Conservation (phyloP, 1,140 invertebrate species). For the Achroia grisella region DNA sequence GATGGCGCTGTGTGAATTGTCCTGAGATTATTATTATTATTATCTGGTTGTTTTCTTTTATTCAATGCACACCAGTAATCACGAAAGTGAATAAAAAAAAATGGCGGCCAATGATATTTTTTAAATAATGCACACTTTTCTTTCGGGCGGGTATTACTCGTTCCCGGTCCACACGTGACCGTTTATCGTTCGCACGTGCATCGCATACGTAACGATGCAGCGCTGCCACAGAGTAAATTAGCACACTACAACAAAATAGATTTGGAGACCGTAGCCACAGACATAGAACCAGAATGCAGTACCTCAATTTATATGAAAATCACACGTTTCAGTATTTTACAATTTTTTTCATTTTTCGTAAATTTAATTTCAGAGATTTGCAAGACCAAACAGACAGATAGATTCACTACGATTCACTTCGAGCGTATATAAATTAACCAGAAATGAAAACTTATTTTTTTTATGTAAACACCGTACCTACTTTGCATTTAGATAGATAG, state of each 20-base stretch:
- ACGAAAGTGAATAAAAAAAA: background rate
- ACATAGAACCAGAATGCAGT: too few species aligned
- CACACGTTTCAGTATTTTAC: slow-evolving; percentile 8
- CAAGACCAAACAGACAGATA: too few species aligned
- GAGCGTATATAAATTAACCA: too few species aligned
- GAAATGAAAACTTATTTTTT: too few species aligned
- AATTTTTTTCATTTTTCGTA: too few species aligned
- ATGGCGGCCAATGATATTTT: background rate
- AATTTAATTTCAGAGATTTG: too few species aligned
- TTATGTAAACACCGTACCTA: too few species aligned
- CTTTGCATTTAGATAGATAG: too few species aligned
- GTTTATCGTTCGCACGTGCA: slow-evolving; percentile 10
- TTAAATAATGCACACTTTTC: background rate
- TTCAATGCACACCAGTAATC: slow-evolving; percentile 6
- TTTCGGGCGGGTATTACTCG: background rate
- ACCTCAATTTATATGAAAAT: slow-evolving; percentile 10
- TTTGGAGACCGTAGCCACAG: too few species aligned
- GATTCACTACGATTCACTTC: too few species aligned
- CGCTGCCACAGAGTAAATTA: slow-evolving; percentile 4
- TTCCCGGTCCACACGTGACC: slow-evolving; percentile 9
- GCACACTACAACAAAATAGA: slow-evolving; percentile 10
- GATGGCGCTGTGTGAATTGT: too few species aligned
- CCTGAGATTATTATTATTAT: too few species aligned
- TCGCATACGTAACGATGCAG: background rate
- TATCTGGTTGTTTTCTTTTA: slow-evolving; percentile 8